phyloP scores from a whole-genome alignment of 2,888 invertebrate species.

The Tenthredo scrophulariae region DNA sequence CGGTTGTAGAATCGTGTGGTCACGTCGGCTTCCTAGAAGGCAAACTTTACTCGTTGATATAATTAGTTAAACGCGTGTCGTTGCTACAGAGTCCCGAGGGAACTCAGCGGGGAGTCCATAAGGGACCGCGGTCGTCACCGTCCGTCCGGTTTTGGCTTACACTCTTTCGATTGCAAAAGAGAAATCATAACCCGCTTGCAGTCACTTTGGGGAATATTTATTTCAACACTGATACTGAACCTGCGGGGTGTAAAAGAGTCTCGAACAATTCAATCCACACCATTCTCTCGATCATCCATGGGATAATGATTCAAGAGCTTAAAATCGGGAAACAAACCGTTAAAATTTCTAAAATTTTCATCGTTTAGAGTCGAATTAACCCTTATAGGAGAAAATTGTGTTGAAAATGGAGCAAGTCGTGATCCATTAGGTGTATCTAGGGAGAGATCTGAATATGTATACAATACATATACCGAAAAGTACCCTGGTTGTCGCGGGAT shows the following conservation, averaged over 20 bases:
- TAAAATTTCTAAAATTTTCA: background rate
- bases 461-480: slow-evolving; percentile 12
- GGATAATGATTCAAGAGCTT: background rate
- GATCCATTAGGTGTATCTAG: background rate
- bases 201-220: background rate
- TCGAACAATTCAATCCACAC: background rate
- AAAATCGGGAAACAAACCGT: background rate
- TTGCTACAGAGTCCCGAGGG: slow-evolving; percentile 1
- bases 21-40: slow-evolving; percentile 73
- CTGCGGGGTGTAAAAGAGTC: background rate
- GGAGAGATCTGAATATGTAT: background rate
- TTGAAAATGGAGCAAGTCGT: background rate
- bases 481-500: slow-evolving; percentile 42
- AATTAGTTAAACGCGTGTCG: slow-evolving; percentile 74
- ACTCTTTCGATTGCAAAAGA: slow-evolving; percentile 39
- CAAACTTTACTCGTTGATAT: slow-evolving; percentile 70
- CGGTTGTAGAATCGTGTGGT: slow-evolving; percentile 22
- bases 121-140: slow-evolving; percentile 53
- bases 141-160: slow-evolving; percentile 59
- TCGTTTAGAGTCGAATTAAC: background rate
- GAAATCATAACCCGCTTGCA: background rate
- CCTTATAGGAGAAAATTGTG: background rate
- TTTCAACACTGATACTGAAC: background rate
- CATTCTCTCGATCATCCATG: background rate
- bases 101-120: slow-evolving; percentile 28